A percentile compares a stretch with the other conserved stretches of the same genome.
Conservation (phyloP, 92 coral and sea anemone genomes). For the Epizoanthus scotinus region DNA sequence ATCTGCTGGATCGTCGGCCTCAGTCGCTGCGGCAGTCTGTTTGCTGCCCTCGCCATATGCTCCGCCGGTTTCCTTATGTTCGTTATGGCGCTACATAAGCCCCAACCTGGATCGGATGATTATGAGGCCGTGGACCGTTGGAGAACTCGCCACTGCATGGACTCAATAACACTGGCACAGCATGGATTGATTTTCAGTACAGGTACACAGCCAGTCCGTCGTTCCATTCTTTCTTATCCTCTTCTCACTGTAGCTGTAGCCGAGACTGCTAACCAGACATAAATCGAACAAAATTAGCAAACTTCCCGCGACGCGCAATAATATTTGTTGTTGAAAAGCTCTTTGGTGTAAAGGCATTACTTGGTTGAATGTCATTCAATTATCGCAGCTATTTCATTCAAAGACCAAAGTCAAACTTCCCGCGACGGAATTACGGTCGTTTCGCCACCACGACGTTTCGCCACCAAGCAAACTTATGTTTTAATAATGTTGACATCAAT, state of each 20-base stretch:
- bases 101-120: background rate
- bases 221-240: background rate
- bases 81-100: background rate
- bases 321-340: too few relatives aligned
- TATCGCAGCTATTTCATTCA: too few relatives aligned
- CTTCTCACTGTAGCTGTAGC: background rate
- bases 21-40: background rate
- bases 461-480: too few relatives aligned
- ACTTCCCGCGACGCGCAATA: too few relatives aligned
- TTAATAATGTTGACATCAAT: too few relatives aligned
- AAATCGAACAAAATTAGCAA: too few relatives aligned
- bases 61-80: background rate
- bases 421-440: too few relatives aligned
- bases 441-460: too few relatives aligned
- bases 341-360: too few relatives aligned
- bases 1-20: slow-evolving; percentile 20
- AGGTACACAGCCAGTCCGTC: background rate
- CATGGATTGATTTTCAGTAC: background rate
- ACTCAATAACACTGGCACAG: background rate
- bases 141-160: background rate
- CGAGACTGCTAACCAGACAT: background rate
- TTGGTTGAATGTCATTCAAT: too few relatives aligned
- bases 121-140: background rate
- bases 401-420: too few relatives aligned
- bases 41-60: slow-evolving; percentile 16